Evolutionary conservation across 2,797 vertebrate genomes (phyloP), one percentile per base, ranked within the genome.

Genomic region (Sebastes hubbsi): DNA sequence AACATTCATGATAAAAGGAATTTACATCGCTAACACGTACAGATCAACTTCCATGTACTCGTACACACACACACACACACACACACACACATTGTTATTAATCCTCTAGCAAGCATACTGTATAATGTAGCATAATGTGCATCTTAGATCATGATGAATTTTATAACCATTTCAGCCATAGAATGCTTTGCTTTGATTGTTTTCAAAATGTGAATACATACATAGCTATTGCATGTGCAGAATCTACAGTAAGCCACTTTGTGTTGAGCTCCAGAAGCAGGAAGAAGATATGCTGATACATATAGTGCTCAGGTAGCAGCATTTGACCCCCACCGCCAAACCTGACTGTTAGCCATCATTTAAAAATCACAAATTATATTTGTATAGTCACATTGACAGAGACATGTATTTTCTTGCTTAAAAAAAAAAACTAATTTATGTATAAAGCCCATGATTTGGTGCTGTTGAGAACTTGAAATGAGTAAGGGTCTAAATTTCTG

Each of bases 341-440:
- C 85, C 73, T 62, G 92, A 95, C 94, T 94, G 93, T 95, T 95
- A 94, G 85, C 83, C 89, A 87, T 86, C 86, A 73, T 88, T 90
- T 79, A 69, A 88, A 88, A 87, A 90, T 77, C 34, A 60, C 65
- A 81, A 55, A 93, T 89, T 95, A 95, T 95, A 94, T 95, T 95
- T 95, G 82, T 94, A 94, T 71, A 81, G 84, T 83, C 77, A 84
- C 89, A 73, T 78, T 81, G 81, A 89, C 77, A 88, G 77, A 92
- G 79, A 88, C 60, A 54, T 89, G 85, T 92, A 92, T 96, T 94
- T 95, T 94, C 84, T 93, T 89, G 88, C 83, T 81, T 49, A 79
- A 69, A 81, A 68, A 82, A 82, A 82, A 20, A 66, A 52, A 71
- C 75, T 81, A 76, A 88, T 91, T 84, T 90, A 91, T 94, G 90